These are phyloP conservation scores for Pica pica DNA, from an alignment of 2,113 vertebrate species.

Conservation along the genomic window DNA sequence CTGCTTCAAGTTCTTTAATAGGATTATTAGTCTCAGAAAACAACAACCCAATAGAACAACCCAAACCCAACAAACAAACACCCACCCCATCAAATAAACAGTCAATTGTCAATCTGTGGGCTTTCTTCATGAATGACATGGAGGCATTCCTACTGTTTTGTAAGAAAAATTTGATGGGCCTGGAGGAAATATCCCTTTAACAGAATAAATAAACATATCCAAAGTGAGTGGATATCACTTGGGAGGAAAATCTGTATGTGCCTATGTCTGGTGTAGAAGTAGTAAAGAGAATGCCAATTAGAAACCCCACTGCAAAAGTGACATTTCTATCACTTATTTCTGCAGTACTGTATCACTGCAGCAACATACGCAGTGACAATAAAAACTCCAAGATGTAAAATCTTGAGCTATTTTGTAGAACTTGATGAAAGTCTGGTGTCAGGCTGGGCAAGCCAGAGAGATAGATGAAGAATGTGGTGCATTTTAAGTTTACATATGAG, in stretches of 20 bases:
- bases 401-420: neutral
- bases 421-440: neutral
- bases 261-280: neutral
- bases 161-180: neutral
- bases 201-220: neutral
- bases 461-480: neutral
- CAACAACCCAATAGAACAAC: neutral
- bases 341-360: neutral
- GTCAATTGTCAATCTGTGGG: neutral
- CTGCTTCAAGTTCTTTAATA: neutral
- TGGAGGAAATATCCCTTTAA: neutral
- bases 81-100: neutral
- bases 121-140: neutral
- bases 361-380: neutral
- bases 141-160: neutral
- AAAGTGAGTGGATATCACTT: neutral
- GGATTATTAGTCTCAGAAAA: neutral
- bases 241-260: neutral
- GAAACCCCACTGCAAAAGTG: neutral
- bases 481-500: neutral
- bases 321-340: neutral
- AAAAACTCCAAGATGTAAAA: neutral
- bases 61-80: neutral
- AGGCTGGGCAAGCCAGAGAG: neutral
- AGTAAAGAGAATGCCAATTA: neutral